Percentiles rank a stretch among this genome's conserved stretches.
These are phyloP conservation scores for Anolis sagrei DNA, from an alignment of 2,113 vertebrate genomes.

Conservation along the genomic window DNA sequence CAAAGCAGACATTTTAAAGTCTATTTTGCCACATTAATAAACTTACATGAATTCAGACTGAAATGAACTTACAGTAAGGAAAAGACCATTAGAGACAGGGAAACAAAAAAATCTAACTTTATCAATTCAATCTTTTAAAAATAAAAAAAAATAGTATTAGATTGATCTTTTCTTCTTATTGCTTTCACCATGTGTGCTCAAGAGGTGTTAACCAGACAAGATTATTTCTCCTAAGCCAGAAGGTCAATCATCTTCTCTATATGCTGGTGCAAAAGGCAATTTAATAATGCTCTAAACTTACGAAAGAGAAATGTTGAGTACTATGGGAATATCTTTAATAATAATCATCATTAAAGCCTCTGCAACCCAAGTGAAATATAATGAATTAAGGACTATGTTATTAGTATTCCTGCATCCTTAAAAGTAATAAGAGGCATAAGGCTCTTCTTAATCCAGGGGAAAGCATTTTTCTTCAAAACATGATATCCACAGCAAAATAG, in stretches of 20 bases:
- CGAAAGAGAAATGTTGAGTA: not conserved
- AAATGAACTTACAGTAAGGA: too few species aligned
- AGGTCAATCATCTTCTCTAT: not conserved
- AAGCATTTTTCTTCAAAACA: not conserved
- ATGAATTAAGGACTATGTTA: not conserved
- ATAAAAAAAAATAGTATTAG: not conserved
- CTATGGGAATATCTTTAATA: constrained; percentile 1
- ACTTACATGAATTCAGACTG: too few species aligned
- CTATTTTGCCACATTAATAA: too few species aligned
- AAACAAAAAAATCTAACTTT: too few species aligned
- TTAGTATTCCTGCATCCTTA: not conserved
- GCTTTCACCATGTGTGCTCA: constrained; percentile 5
- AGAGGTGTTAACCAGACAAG: not conserved
- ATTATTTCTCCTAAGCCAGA: constrained; percentile 12
- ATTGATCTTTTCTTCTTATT: not conserved
- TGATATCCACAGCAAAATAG: too few species aligned
- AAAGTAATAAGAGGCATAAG: not conserved
- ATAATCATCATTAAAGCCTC: not conserved
- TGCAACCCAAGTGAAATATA: not conserved
- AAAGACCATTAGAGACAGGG: too few species aligned
- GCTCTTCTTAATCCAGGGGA: not conserved
- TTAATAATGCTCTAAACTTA: not conserved
- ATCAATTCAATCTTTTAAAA: not conserved
- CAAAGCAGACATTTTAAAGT: too few species aligned
- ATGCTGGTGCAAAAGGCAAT: not conserved